Evolutionary conservation across 2,113 vertebrate species (phyloP), one percentile per base, ranked within the genome.

Genomic region (Triplophysa dalaica): DNA sequence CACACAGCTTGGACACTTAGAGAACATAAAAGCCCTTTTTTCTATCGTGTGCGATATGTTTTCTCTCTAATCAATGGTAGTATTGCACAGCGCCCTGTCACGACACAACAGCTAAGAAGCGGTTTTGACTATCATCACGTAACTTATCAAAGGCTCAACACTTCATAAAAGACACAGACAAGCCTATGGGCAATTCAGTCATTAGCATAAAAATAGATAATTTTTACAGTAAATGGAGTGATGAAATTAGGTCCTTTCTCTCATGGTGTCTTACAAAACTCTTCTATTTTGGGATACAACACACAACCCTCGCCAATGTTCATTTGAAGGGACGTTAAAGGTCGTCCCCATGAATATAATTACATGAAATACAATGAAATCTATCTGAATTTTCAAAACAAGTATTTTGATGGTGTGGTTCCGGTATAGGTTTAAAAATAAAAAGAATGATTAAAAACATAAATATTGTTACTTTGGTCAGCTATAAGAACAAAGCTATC

Each of bases 21-120:
- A 77, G 60, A 77, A 85, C 84, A 81, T 72, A 75, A 85, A 84
- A 85, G 79, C 83, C 83, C 83, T 82, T 86, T 86, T 81, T 87
- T 78, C 75, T 70, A 77, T 70, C 50, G 67, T 75, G 70, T 72
- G 79, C 56, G 70, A 79, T 84, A 77, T 68, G 82, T 82, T 78
- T 73, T 82, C 60, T 52, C 58, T 69, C 33, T 50, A 66, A 29
- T 24, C 22, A 80, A 43, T 70, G 21, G 56, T 56, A 81, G 43
- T 85, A 88, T 88, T 88, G 87, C 87, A 88, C 83, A 78, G 83
- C 62, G 22, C 83, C 83, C 81, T 86, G 74, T 80, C 82, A 68
- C 11, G 72, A 80, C 48, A 77, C n/a, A 82, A 83, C 83, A 81
- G 82, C 74, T 78, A 64, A 70, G 38, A 75, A 86, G 83, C 72